Base-by-base conservation (phyloP, 2,113 vertebrate species). In the Cricetomys ansorgei region DNA sequence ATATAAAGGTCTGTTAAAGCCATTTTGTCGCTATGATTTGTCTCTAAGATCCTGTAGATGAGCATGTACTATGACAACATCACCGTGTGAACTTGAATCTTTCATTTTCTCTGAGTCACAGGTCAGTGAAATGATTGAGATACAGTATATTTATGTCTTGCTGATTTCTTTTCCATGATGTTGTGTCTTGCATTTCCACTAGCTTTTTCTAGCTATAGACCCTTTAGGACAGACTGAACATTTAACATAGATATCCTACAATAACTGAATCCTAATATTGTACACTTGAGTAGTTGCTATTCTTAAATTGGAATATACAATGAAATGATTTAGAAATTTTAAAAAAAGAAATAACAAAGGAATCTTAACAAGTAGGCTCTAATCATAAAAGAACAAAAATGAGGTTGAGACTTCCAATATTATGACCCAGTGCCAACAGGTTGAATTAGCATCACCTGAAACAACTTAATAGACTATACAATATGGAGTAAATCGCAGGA, bases 151-250 rank as follows among this genome's bases (percentile, higher is more conserved):
- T 83, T 93, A 64, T 90, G 27, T 13, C 17, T 87, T 90, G 5
- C 29, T 92, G 89, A 92, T 92, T 92, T 95, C 45, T 75, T 76
- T 95, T 85, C 16, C 40, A 91, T 45, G 12, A 62, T 73, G 48
- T 81, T 80, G 7, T 94, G 7, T 67, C 94, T 96, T 27, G 50
- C 5, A 29, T 67, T 88, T 40, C 3, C 34, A 83, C 8, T 92
- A 62, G 15, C 5, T 29, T 89, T 97, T 96, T 83, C 48, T 57
- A 73, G 4, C 0, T 62, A 31, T 19, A 67, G 40, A 27, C 19
- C 43, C 53, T 50, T 88, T 59, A 81, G 29, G 43, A 6, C 67
- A 8, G 31, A 0, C 7, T 89, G 15, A 29, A 5, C 11, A 59
- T 67, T 62, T 53, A 57, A 69, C 23, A 57, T 17, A 89, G 85